Evolutionary conservation across 2,888 invertebrate species (phyloP), one percentile per base, ranked within the genome.

Genomic region (Diabrotica balteata): DNA sequence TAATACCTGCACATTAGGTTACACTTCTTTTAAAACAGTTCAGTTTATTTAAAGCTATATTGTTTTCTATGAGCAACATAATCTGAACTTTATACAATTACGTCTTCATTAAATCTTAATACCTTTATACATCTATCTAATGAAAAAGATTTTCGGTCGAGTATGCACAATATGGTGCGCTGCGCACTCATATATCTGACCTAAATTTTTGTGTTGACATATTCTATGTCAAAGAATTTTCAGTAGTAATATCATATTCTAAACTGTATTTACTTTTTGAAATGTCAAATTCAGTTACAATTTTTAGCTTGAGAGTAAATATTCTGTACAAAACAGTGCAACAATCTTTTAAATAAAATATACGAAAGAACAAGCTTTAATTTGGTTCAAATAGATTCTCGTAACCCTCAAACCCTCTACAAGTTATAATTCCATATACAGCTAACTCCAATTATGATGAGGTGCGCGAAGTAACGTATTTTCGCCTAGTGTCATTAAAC

Each of bases 201-300:
- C 17, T 17, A 2, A 1, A 17, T 17, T 17, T 17, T 17, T 17
- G 17, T 17, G 17, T 17, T 17, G 17, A 17, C 17, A 17, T 17
- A 17, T 17, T 17, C 17, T 17, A 17, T 2, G 17, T 17, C 8
- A 22, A 42, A 51, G 11, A 43, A 17, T 60, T 60, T 60, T 49
- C 7, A 17, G 9, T 8, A 53, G n/a, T 44, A 45, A 53, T 22
- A 52, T 61, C 61, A 59, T 9, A 44, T 49, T 60, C 5, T n/a
- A 59, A 59, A 32, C n/a, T 59, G 45, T 52, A 55, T 10, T 44
- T 51, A n/a, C 45, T n/a, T 52, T 49, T 64, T 59, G 49, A 63
- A 63, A 50, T 63, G 22, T 57, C 55, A 63, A 43, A 57, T 63
- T 44, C 43, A 62, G 55, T 44, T 49, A 55, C 63, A 22, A 49